A percentile compares a stretch with the other conserved stretches of the same genome.
Evolutionary conservation across 2,888 invertebrate species (phyloP).

Genomic region (Galerucella calmariensis): DNA sequence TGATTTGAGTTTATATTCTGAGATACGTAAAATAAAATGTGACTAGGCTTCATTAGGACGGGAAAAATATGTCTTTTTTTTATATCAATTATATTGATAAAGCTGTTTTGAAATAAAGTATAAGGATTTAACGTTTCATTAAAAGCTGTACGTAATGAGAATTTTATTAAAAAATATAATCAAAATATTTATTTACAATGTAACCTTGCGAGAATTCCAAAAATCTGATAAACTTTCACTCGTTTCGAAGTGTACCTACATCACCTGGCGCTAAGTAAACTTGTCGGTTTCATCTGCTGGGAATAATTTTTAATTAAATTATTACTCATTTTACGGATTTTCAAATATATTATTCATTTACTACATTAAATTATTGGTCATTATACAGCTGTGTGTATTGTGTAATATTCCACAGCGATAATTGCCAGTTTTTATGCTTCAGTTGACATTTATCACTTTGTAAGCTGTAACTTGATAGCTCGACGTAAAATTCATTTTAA

Average conservation of each 20-base stretch:
- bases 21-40: too few relatives aligned
- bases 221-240: slow-evolving; percentile 1
- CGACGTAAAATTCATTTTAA: too few relatives aligned
- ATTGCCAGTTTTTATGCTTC: too few relatives aligned
- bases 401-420: too few relatives aligned
- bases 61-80: background rate
- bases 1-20: background rate
- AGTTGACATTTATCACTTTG: too few relatives aligned
- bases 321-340: slow-evolving; percentile 25
- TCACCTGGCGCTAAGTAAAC: slow-evolving; percentile 2
- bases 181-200: background rate
- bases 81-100: background rate
- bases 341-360: slow-evolving; percentile 19
- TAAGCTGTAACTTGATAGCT: too few relatives aligned
- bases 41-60: too few relatives aligned
- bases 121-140: too few relatives aligned
- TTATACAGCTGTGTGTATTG: background rate
- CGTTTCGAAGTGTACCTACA: background rate
- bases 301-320: slow-evolving; percentile 31
- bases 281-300: slow-evolving; percentile 21
- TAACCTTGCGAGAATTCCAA: background rate
- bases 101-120: background rate
- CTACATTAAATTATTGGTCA: background rate
- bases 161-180: background rate
- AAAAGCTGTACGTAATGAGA: background rate